Percentiles rank a stretch among this genome's conserved stretches.
These are phyloP conservation scores for Acleris laterana DNA, from an alignment of 2,888 invertebrate species.

Conservation along the genomic window DNA sequence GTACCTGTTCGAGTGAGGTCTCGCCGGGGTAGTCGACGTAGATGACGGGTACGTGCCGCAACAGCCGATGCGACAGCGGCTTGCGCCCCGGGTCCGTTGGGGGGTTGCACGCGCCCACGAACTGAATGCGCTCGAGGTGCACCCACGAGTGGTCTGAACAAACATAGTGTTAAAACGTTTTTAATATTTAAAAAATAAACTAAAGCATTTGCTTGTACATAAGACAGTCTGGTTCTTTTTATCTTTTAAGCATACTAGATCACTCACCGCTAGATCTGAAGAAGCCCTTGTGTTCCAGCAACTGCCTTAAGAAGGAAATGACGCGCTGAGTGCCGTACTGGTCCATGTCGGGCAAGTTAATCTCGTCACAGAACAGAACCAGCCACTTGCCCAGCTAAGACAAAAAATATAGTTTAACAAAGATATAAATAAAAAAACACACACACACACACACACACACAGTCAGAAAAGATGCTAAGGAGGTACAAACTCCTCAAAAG, in stretches of 20 bases:
- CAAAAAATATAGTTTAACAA: background rate
- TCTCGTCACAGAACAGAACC: slow-evolving; percentile 99
- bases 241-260: slow-evolving; percentile 39
- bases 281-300: slow-evolving; percentile 98
- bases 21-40: slow-evolving; percentile 99
- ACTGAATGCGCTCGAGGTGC: slow-evolving; percentile 98
- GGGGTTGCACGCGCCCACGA: slow-evolving; percentile 99
- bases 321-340: slow-evolving; percentile 98
- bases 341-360: slow-evolving; percentile 99
- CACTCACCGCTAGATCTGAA: slow-evolving; percentile 88
- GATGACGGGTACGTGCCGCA: slow-evolving; percentile 98
- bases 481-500: no score
- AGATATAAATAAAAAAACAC: no score
- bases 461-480: no score
- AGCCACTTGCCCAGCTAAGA: slow-evolving; percentile 97
- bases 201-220: no score
- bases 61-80: slow-evolving; percentile 93
- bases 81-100: slow-evolving; percentile 99
- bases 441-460: no score
- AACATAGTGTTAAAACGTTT: background rate
- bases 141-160: slow-evolving; percentile 96
- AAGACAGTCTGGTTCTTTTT: background rate
- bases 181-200: no score
- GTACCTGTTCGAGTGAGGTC: slow-evolving; percentile 95
- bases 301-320: slow-evolving; percentile 98